A percentile compares a stretch with the other conserved stretches of the same genome.
Evolutionary conservation across 2,113 vertebrate genomes (phyloP).

Genomic region (Hemiprocne comata): DNA sequence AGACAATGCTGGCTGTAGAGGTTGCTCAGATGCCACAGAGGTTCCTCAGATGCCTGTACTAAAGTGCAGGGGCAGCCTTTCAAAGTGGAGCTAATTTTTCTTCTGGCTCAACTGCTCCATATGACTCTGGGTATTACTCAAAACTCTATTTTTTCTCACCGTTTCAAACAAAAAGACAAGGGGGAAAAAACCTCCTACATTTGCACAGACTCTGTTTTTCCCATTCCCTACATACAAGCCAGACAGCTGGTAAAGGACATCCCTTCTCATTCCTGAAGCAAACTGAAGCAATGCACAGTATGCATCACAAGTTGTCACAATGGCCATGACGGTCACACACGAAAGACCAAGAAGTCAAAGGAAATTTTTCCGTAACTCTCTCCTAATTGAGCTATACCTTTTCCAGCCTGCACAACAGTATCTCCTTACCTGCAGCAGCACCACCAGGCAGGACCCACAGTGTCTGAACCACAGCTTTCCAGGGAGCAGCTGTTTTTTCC

Average conservation of each 20-base stretch:
- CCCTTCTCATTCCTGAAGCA: neutral
- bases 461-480: fast-evolving
- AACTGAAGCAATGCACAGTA: fast-evolving
- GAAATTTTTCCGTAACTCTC: neutral
- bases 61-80: neutral
- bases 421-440: neutral
- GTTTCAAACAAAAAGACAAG: neutral
- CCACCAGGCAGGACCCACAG: fast-evolving
- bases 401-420: neutral
- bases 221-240: neutral
- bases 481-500: neutral
- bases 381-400: neutral
- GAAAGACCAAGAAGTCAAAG: neutral
- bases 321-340: neutral
- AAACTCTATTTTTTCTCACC: neutral
- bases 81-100: neutral
- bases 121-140: neutral
- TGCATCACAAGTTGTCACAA: neutral
- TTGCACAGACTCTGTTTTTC: neutral
- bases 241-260: neutral
- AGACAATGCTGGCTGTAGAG: neutral
- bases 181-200: neutral
- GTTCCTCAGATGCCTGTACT: neutral
- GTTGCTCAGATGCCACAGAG: too few relatives aligned
- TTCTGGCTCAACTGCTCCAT: neutral